Percentiles rank a stretch among this genome's conserved stretches.
phyloP scores from a whole-genome alignment of 2,113 vertebrate species.

The Dermatemys mawii region DNA sequence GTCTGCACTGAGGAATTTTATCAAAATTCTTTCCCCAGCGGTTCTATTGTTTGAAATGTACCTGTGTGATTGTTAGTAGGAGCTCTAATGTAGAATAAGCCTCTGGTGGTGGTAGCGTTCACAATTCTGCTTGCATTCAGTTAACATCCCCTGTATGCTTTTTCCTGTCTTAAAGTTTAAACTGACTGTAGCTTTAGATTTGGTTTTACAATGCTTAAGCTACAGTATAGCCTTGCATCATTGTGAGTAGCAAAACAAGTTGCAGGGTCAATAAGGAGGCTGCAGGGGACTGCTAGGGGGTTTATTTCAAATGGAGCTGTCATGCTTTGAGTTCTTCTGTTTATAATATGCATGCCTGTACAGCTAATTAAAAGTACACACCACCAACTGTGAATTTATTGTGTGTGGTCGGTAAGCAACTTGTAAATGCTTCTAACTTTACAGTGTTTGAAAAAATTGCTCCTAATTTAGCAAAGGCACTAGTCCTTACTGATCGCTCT shows the following conservation, averaged over 20 bases:
- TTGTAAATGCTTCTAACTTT: conserved; percentile 34
- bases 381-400: conserved; percentile 56
- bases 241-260: conserved; percentile 6
- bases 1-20: neutral
- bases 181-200: neutral
- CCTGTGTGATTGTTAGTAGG: neutral
- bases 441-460: conserved; percentile 33
- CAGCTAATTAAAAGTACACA: too few species aligned
- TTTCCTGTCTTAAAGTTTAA: neutral
- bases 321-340: conserved; percentile 19
- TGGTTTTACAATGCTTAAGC: neutral
- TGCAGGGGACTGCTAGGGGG: neutral
- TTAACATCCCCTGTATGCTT: conserved; percentile 24
- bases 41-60: neutral
- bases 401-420: conserved; percentile 57
- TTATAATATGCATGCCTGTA: too few species aligned
- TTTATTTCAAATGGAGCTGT: conserved; percentile 6
- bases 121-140: neutral
- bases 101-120: conserved; percentile 20
- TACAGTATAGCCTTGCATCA: conserved; percentile 19
- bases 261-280: neutral
- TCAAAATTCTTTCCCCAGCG: neutral
- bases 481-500: neutral
- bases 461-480: conserved; percentile 43
- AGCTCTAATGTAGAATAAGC: neutral